Base-by-base conservation (phyloP, 2,113 vertebrate species). In the Coptodon bakossiorum region DNA sequence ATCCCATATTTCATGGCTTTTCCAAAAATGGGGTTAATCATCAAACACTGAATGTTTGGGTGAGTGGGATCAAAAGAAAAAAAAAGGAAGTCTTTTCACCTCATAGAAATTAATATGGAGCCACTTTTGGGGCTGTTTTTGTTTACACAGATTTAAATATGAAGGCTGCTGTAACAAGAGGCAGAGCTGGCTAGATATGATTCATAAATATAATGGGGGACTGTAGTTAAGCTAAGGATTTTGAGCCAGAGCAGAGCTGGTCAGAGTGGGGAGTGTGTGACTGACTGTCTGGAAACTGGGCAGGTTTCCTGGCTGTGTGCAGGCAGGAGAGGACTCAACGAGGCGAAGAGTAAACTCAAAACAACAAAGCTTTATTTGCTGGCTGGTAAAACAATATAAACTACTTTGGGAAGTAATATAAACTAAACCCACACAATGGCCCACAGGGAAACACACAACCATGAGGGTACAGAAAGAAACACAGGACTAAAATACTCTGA, bases 371-470 rank as follows among this genome's bases (percentile, higher is more conserved):
- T 22, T 22, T 22, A 50, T 50, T 50, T 50, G 48, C 48, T 50
- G 48, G 16, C 16, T 50, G 16, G 48, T 5, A 50, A 50, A 50
- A 50, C 7, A 5, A 50, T 1, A 43, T 11, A 48, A 48, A 48
- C 1, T 7, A 48, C 45, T 17, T 1, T 48, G 3, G 45, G 45
- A 48, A 48, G 7, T 48, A 48, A 48, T 4, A 3, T 48, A 48
- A 48, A 48, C 6, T 48, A 48, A 1, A 48, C 14, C n/a, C n/a
- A n/a, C n/a, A n/a, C n/a, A n/a, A n/a, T n/a, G n/a, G n/a, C n/a
- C n/a, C n/a, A n/a, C n/a, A n/a, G n/a, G n/a, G n/a, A n/a, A n/a
- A 16, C 45, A 17, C 45, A 48, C 0, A 31, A 31, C 31, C 31
- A 48, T 7, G 14, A 48, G 45, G 7, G 45, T 48, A 48, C 45